These are phyloP conservation scores for Platynereis dumerilii DNA, from an alignment of 2,888 invertebrate genomes.

Conservation along the genomic window DNA sequence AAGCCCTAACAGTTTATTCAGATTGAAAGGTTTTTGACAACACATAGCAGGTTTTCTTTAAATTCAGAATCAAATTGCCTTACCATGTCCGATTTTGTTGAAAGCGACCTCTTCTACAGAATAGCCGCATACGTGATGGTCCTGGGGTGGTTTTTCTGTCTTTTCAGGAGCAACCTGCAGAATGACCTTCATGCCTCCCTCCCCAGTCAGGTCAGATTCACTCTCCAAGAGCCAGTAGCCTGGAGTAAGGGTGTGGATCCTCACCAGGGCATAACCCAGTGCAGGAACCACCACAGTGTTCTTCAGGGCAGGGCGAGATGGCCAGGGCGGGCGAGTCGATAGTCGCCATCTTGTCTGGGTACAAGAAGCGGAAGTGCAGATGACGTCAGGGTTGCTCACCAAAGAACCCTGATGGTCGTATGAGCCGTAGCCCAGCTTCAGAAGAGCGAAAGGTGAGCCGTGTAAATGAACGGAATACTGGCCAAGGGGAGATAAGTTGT, in stretches of 20 bases:
- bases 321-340: background rate
- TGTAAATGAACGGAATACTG: slow-evolving; percentile 1
- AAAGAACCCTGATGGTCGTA: background rate
- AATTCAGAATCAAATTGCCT: no score
- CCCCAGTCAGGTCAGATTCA: background rate
- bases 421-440: background rate
- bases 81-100: no score
- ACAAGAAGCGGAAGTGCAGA: background rate
- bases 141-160: background rate
- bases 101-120: no score
- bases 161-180: background rate
- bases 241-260: slow-evolving; percentile 1
- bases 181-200: slow-evolving; percentile 3
- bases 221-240: slow-evolving; percentile 2
- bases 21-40: no score
- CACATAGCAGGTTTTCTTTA: no score
- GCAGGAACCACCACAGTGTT: slow-evolving; percentile 1
- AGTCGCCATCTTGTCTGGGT: background rate
- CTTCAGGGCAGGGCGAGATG: background rate
- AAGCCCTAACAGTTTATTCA: no score
- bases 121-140: no score
- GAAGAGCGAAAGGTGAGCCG: background rate
- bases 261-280: slow-evolving; percentile 1
- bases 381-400: background rate
- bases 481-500: background rate